Evolutionary conservation across 2,113 vertebrate species (phyloP).

Genomic region (Chaenogobius annularis): DNA sequence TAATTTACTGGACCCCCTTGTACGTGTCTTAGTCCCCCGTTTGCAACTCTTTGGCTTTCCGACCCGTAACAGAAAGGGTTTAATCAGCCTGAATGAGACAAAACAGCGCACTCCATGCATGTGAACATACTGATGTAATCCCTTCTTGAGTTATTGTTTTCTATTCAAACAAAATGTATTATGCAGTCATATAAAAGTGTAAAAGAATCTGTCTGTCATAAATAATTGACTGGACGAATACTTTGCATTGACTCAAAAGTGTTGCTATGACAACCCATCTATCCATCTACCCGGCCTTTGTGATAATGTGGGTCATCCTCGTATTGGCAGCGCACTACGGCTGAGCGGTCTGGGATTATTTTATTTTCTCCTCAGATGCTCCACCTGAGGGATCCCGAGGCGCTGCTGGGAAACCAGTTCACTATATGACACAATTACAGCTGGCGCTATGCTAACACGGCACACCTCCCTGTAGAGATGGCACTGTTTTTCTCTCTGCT

Average conservation of each 20-base stretch:
- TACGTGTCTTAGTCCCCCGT: background rate
- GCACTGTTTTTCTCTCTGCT: constrained; percentile 5
- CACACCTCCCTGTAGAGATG: constrained; percentile 4
- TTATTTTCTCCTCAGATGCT: constrained; percentile 30
- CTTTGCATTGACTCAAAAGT: constrained; percentile 24
- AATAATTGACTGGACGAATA: constrained; percentile 27
- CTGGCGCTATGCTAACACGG: constrained; percentile 16
- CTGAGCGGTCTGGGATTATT: constrained; percentile 22
- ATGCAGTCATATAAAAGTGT: background rate
- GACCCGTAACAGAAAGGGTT: background rate
- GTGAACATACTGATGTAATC: background rate
- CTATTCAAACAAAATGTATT: background rate
- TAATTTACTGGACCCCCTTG: background rate
- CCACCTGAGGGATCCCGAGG: constrained; percentile 34
- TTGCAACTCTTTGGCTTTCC: background rate
- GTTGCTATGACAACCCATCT: constrained; percentile 27
- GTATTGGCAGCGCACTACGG: constrained; percentile 12
- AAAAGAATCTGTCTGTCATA: constrained; percentile 5
- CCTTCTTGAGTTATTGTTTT: background rate
- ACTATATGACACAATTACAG: constrained; percentile 32
- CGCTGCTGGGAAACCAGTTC: constrained; percentile 18
- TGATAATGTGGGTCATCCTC: constrained; percentile 42
- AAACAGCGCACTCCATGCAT: background rate
- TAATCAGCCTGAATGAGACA: background rate
- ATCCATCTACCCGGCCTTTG: constrained; percentile 16